Evolutionary conservation across 2,797 vertebrate genomes (phyloP), one percentile per base, ranked within the genome.

Genomic region (Gambelia wislizenii): DNA sequence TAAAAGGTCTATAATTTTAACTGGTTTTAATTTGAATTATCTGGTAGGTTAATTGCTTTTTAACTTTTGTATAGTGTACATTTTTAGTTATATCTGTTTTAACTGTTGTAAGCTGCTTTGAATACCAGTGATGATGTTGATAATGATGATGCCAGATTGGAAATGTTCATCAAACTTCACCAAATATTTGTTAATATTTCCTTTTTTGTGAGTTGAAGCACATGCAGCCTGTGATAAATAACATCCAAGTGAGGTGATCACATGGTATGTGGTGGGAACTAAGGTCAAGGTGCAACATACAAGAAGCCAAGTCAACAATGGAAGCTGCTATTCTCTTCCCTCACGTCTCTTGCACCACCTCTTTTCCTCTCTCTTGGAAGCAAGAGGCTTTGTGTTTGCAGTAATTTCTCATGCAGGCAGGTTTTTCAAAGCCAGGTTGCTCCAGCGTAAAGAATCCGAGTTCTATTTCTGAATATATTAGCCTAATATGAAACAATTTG

Each of bases 381-480:
- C 54, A 75, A 89, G 56, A 86, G 44, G 69, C 44, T 84, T 80
- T 56, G 72, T 67, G 13, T 91, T 87, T 85, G 70, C n/a, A 85
- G 92, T 90, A 91, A 42, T 81, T 54, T 75, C 10, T 4, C 74
- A 22, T 87, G 20, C 82, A 54, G 27, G 82, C 67, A 92, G 67
- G 22, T 79, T 93, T n/a, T 85, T 89, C 42, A 86, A 93, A 91
- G 90, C 33, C 14, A 49, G 84, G 18, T 87, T 93, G 82, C 42
- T 89, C 52, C 84, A 84, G 85, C 22, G 39, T 87, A 85, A 92
- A 87, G 86, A 88, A 84, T 91, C 42, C 75, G 79, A 44, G 20
- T 89, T 85, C 84, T 86, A 85, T 90, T 93, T 92, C 86, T 92
- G 90, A 95, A 90, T 82, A 87, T 84, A 61, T 92, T 89, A 94